Evolutionary conservation across 2,797 vertebrate genomes (phyloP), one percentile per base, ranked within the genome.

Genomic region (Pteropus rufus): DNA sequence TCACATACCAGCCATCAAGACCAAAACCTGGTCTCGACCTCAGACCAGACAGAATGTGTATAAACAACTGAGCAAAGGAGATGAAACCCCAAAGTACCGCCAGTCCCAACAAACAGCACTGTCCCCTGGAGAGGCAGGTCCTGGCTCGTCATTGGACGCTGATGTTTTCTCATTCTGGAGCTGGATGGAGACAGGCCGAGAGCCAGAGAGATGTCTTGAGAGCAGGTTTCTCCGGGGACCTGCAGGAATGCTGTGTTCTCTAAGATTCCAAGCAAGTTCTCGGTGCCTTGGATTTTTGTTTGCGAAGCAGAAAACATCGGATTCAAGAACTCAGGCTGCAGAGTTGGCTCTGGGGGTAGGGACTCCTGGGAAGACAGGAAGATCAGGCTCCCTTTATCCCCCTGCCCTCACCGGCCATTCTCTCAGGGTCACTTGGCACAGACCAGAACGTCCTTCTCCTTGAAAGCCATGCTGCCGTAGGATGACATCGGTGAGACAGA

Each of bases 131-230:
- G 69, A 31, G 62, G 15, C 10, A 36, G 81, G 0, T 26, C 31
- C 11, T 6, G 54, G 64, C 36, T 23, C 4, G 5, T n/a, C 26
- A 10, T 0, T 0, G 2, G 65, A 10, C 1, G 0, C 77, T 0
- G 12, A 65, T 60, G 49, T 65, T 24, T 82, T 56, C 69, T 39
- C 46, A 2, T 34, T 41, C 14, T 29, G 4, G 16, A 14, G 19
- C 41, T 12, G 23, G 64, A 4, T 1, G 34, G 31, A 39, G 69
- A 77, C 23, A 5, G 34, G 18, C 49, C 24, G 77, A 31, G 36
- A 5, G 4, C 60, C 26, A 1, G 7, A 5, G 77, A 46, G 36
- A 8, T 0, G 0, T 26, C 26, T 19, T 2, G 1, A 69, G 73
- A 54, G 58, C 12, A 16, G 29, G 14, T 84, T 52, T 29, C 1